A percentile compares a stretch with the other conserved stretches of the same genome.
These are phyloP conservation scores for Raphicerus campestris DNA, from an alignment of 2,113 vertebrate species.

Conservation along the genomic window DNA sequence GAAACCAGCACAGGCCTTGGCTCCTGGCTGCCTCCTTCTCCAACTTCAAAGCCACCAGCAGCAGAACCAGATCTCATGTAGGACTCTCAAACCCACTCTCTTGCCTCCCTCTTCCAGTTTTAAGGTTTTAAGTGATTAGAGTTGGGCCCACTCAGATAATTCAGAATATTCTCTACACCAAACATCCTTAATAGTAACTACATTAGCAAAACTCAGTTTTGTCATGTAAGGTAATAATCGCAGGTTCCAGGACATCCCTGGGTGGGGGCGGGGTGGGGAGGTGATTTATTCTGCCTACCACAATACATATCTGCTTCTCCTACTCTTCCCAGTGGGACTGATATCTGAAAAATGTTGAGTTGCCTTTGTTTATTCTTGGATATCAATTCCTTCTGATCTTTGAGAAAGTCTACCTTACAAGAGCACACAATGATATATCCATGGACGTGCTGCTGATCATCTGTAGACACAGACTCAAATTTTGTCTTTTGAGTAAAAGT, in stretches of 20 bases:
- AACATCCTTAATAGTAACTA: not conserved
- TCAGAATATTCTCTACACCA: not conserved
- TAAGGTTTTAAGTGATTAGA: not conserved
- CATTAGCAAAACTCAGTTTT: not conserved
- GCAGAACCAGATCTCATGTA: not conserved
- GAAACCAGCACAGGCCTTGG: not conserved
- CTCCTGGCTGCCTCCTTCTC: not conserved
- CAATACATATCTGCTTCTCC: not conserved
- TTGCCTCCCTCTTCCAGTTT: not conserved
- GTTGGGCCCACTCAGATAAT: not conserved
- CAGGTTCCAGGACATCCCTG: not conserved
- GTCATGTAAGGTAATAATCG: not conserved
- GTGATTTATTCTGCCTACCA: not conserved
- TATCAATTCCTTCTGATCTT: not conserved
- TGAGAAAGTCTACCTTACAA: not conserved
- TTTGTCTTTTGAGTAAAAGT: not conserved
- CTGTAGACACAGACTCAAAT: not conserved
- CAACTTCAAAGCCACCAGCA: not conserved
- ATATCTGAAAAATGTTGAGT: not conserved
- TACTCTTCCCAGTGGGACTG: not conserved
- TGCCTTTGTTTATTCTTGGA: not conserved
- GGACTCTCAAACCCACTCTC: not conserved
- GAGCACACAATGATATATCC: not conserved
- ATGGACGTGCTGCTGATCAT: not conserved
- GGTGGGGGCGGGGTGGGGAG: rapidly evolving